A percentile compares a stretch with the other conserved stretches of the same genome.
These are phyloP conservation scores for Brachionus calyciflorus DNA, from an alignment of 1,140 invertebrate genomes.

Conservation along the genomic window DNA sequence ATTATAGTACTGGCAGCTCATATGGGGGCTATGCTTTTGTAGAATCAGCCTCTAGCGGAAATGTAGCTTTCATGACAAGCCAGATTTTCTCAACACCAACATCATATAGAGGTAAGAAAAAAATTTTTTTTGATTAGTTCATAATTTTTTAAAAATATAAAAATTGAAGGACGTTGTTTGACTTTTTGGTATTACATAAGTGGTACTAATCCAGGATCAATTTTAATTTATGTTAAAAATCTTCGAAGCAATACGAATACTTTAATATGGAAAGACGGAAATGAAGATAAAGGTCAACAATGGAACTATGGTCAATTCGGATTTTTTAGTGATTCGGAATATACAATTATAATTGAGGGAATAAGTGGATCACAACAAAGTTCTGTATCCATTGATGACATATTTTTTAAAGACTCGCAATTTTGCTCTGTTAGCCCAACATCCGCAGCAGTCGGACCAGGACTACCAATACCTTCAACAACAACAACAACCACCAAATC, in stretches of 20 bases:
- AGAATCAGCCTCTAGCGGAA: not conserved
- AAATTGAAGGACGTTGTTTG: slow-evolving; percentile 7
- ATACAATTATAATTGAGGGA: slow-evolving; percentile 2
- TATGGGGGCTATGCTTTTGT: slow-evolving; percentile 28
- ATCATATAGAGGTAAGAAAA: not conserved
- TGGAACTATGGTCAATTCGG: slow-evolving; percentile 41
- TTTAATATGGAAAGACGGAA: slow-evolving; percentile 29
- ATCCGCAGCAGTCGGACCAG: not conserved
- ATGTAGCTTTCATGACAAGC: slow-evolving; percentile 1
- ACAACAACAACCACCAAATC: not conserved
- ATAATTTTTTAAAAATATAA: not conserved
- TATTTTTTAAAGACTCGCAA: slow-evolving; percentile 22
- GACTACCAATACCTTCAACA: slow-evolving; percentile 8
- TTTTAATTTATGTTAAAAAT: slow-evolving; percentile 3
- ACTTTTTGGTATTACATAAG: slow-evolving; percentile 45
- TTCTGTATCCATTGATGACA: slow-evolving; percentile 29
- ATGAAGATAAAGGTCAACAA: not conserved
- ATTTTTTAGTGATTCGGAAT: not conserved
- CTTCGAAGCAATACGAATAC: not conserved
- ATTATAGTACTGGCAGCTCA: not conserved
- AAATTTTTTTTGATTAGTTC: not conserved
- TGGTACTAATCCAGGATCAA: not conserved
- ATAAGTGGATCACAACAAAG: slow-evolving; percentile 10
- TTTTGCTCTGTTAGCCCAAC: slow-evolving; percentile 31
- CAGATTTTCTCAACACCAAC: slow-evolving; percentile 35